Evolutionary conservation across 2,888 invertebrate species (phyloP), one percentile per base, ranked within the genome.

Genomic region (Artemia sinica): DNA sequence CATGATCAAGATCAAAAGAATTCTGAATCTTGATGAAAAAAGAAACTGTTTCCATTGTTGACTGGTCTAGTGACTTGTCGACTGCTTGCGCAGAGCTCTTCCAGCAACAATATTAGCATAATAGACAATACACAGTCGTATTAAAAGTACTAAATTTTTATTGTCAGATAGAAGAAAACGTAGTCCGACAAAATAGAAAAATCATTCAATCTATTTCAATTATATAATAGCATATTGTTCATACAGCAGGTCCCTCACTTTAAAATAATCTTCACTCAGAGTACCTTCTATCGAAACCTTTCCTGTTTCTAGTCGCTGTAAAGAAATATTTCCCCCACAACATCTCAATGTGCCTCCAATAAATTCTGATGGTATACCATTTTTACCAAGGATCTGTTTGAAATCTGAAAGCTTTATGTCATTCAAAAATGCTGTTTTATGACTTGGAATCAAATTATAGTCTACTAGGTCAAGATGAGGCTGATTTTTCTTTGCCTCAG

Each of bases 181-280:
- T 41, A 41, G 6, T 41, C 41, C 41, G 41, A 41, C 41, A 41
- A 6, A 41, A 41, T 2, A 3, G 41, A 41, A 41, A 41, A 41
- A 41, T 41, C 41, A 41, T 41, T 41, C 41, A 41, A 41, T 41
- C 41, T 41, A 41, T 41, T 41, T 41, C 70, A 48, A 73, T 80
- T 83, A 95, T 69, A 96, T 86, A 76, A 98, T 92, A 70, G 96
- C 97, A 79, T 95, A 98, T 77, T 98, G 96, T 72, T 91, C 88
- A 77, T 98, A 98, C 50, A 98, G 80, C 52, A 96, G 80, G 74
- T 92, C 90, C 70, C 95, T 83, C 66, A 98, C 88, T 82, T 85
- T 88, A 79, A 89, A 98, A 79, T 94, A 98, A 73, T 97, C 95
- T 74, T 94, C 92, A 9, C 92, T 91, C 0, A 95, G 80, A 70